phyloP scores from a whole-genome alignment of 2,888 invertebrate genomes.

The Onthophagus sagittarius region DNA sequence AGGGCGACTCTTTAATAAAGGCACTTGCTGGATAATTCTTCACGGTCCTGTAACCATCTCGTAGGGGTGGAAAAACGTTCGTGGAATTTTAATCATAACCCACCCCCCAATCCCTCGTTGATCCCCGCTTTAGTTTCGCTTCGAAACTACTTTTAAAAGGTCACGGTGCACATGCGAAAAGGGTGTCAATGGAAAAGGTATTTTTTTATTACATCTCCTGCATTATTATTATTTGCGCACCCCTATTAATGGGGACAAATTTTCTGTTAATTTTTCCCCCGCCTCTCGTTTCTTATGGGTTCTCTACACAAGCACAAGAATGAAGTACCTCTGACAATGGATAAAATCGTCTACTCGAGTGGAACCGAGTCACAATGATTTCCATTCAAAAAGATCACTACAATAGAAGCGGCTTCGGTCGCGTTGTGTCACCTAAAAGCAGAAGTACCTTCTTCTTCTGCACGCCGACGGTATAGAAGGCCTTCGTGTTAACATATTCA shows the following conservation, averaged over 20 bases:
- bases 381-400: neutral
- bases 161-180: neutral
- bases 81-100: neutral
- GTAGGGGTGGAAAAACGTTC: neutral
- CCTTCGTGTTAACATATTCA: neutral
- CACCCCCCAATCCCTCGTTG: neutral
- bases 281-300: neutral
- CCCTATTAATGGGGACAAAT: neutral
- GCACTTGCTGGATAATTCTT: neutral
- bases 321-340: neutral
- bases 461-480: neutral
- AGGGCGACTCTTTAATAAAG: neutral
- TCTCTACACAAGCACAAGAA: neutral
- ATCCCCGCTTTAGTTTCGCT: neutral
- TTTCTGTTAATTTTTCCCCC: neutral
- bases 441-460: neutral
- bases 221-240: neutral
- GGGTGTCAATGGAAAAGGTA: neutral
- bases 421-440: neutral
- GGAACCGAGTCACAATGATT: neutral
- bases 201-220: neutral
- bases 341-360: neutral
- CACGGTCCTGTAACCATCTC: neutral
- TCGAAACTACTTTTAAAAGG: neutral
- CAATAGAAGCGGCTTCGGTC: neutral